Evolutionary conservation across 2,888 invertebrate species (phyloP).

Genomic region (Auanema sp.): DNA sequence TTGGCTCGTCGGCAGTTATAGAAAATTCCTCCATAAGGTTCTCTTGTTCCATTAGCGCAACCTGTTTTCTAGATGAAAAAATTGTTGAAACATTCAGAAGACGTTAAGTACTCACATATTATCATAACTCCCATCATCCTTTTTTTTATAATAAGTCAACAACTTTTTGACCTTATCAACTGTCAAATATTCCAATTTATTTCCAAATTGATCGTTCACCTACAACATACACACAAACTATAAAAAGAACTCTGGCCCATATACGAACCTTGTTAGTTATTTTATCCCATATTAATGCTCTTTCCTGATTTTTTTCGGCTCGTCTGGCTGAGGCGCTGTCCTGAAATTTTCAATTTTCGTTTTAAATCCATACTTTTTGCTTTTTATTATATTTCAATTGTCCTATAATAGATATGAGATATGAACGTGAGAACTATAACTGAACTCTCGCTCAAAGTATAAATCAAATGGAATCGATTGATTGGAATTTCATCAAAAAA

Average conservation of each 20-base stretch:
- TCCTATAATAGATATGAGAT: no score
- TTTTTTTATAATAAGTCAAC: constrained; percentile 34
- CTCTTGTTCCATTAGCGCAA: no score
- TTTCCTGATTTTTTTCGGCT: constrained; percentile 20
- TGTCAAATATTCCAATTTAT: constrained; percentile 20
- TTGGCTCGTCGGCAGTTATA: no score
- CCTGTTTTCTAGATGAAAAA: not conserved
- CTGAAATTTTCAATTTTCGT: constrained; percentile 1
- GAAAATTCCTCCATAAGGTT: no score
- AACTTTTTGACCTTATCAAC: constrained; percentile 27
- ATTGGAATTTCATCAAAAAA: no score
- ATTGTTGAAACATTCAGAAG: not conserved
- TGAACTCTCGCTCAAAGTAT: no score
- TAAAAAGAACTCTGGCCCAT: not conserved
- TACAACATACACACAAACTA: not conserved
- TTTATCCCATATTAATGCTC: constrained; percentile 25
- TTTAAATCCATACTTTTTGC: no score
- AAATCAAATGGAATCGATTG: no score
- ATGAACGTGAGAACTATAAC: no score
- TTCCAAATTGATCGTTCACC: constrained; percentile 28
- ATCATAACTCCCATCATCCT: constrained; percentile 30
- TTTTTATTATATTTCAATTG: no score
- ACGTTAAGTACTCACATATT: constrained; percentile 20
- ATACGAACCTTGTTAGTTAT: constrained; percentile 18
- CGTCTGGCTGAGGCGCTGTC: constrained; percentile 16